A percentile compares a stretch with the other conserved stretches of the same genome.
Conservation (phyloP, 2,113 vertebrate species). For the Anguilla japonica region DNA sequence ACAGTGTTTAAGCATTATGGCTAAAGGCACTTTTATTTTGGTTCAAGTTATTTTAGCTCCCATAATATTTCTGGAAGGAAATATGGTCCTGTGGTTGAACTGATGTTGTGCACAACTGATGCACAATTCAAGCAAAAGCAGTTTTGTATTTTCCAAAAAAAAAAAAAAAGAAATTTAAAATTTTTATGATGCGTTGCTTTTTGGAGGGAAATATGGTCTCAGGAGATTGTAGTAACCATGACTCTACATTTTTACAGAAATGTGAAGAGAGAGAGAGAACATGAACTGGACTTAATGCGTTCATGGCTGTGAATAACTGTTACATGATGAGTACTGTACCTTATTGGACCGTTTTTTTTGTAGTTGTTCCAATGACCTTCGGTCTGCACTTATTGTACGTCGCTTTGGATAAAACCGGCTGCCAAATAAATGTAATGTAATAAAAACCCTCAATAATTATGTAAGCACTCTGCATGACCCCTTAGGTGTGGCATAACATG, state of each 20-base stretch:
- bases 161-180: neutral
- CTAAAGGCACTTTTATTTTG: neutral
- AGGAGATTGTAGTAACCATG: neutral
- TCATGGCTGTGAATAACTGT: no score
- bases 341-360: no score
- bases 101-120: neutral
- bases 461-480: no score
- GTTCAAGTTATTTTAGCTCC: neutral
- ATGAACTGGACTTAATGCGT: no score
- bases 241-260: neutral
- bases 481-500: no score
- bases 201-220: neutral
- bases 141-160: neutral
- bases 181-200: neutral
- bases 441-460: no score
- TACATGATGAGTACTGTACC: no score
- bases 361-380: no score
- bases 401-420: no score
- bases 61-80: neutral
- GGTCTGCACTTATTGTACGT: no score
- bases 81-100: neutral
- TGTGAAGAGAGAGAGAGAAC: neutral
- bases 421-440: no score
- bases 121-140: neutral
- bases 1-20: constrained; percentile 2